Conservation (phyloP, 2,888 invertebrate species). For the Chelonus formosanus region DNA sequence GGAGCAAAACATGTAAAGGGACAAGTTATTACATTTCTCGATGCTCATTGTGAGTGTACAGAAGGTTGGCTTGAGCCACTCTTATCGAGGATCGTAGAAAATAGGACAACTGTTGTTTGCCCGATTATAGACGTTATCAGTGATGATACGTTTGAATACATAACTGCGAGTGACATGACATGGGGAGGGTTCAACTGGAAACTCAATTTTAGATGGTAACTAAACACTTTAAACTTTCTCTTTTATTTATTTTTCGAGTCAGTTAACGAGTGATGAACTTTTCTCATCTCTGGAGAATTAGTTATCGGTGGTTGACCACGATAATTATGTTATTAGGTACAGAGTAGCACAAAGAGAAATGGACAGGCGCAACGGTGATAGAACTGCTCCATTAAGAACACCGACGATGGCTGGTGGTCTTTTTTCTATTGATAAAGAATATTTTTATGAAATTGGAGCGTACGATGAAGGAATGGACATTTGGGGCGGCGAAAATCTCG, state of each 20-base stretch:
- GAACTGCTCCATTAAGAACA: constrained; percentile 90
- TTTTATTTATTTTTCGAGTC: constrained; percentile 22
- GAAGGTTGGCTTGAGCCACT: constrained; percentile 99
- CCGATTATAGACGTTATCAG: constrained; percentile 99
- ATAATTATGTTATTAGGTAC: constrained; percentile 73
- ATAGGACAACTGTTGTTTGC: constrained; percentile 93
- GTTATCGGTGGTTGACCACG: not conserved
- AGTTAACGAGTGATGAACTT: not conserved
- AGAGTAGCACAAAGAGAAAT: constrained; percentile 97
- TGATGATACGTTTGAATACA: constrained; percentile 98
- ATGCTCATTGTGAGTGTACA: constrained; percentile 98
- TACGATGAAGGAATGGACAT: constrained; percentile 99
- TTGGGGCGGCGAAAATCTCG: constrained; percentile 97
- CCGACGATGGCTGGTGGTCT: constrained; percentile 99
- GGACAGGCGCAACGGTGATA: constrained; percentile 90
- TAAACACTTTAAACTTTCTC: constrained; percentile 33
- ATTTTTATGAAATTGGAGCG: constrained; percentile 96
- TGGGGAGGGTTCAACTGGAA: constrained; percentile 99
- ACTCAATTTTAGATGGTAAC: constrained; percentile 96
- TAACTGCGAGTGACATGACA: constrained; percentile 98
- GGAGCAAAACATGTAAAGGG: constrained; percentile 94
- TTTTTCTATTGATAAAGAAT: constrained; percentile 93
- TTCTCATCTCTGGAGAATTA: not conserved
- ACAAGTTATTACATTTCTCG: constrained; percentile 93
- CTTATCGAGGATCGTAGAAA: constrained; percentile 88